Evolutionary conservation across 2,113 vertebrate genomes (phyloP), one percentile per base, ranked within the genome.

Genomic region (Clarias gariepinus): DNA sequence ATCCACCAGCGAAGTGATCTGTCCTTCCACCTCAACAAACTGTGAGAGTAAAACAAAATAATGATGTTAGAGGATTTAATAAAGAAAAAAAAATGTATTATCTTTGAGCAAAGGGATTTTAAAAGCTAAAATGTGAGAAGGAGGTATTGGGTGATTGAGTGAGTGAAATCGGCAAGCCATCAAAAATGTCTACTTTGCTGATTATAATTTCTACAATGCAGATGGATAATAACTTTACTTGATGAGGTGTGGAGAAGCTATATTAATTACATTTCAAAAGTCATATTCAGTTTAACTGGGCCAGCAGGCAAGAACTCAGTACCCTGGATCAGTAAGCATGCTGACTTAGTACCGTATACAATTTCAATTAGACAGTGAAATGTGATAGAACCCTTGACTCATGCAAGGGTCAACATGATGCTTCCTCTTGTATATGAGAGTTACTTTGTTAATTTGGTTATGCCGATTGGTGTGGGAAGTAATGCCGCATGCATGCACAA

Each of bases 11-110:
- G 98, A 99, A 81, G 98, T 99, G 97, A 99, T 98, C 98, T 99
- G 98, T 95, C 98, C 98, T 97, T 99, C 98, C 95, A 99, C 98
- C 96, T 99, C 98, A 94, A 99, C 98, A 96, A 99, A 99, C 98
- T 99, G 92, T 5, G 19, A 53, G 68, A 85, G 19, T 36, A n/a
- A 68, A 85, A 91, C 33, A 89, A 4, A 86, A 4, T 69, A 63
- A 41, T 33, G 68, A 8, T 3, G 23, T 83, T 15, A 85, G 21
- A 23, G 6, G 1, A 63, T 19, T 58, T 36, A 41, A 82, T 47
- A 47, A 47, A 47, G 1, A 47, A 47, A 47, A 8, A 47, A 47
- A 8, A 8, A 47, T 47, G 1, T 0, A 47, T 7, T 47, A 3
- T 36, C 33, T 36, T 36, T 36, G 7, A 58, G 28, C 8, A 58